Evolutionary conservation across 2,888 invertebrate species (phyloP), one percentile per base, ranked within the genome.

Genomic region (Eulithis testata): DNA sequence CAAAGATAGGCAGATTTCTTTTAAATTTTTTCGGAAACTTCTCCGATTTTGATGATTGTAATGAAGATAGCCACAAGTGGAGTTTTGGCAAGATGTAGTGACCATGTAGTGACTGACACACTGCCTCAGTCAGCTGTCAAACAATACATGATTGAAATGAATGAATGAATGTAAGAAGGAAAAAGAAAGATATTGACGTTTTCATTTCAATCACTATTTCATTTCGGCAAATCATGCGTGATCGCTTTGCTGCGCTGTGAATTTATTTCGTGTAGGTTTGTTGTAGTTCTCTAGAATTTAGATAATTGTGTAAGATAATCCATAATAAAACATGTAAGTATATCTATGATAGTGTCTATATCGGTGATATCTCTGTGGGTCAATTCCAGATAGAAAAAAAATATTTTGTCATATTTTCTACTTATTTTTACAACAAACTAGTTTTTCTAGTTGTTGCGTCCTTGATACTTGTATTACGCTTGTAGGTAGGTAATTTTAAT

Each of bases 181-280:
- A 21, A 21, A 21, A 2, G 21, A 40, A 50, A 45, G 2, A 53
- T 21, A n/a, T 40, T 54, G 49, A 54, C n/a, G 31, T 31, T 51
- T 21, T 47, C 47, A 11, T 4, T 44, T 44, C 44, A n/a, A 3
- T 44, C n/a, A 44, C n/a, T 44, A 3, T 44, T 6, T 78, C 80
- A 82, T 80, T 84, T 83, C 79, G 76, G 84, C 83, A 83, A 87
- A 88, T 88, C 84, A 83, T 84, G 84, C 85, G 83, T 80, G 84
- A 84, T 82, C 72, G 70, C 76, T 47, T 50, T 9, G 44, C 79
- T 79, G 78, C 77, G 73, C 72, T 76, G 75, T 76, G 76, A 59
- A 59, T 78, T 68, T 73, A 68, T 60, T 72, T 64, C 44, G 60
- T 55, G 59, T 71, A 40, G 21, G 40, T 68, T 76, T 69, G 69